Evolutionary conservation across 2,113 vertebrate species (phyloP), one percentile per base, ranked within the genome.

Genomic region (Lepus americanus): DNA sequence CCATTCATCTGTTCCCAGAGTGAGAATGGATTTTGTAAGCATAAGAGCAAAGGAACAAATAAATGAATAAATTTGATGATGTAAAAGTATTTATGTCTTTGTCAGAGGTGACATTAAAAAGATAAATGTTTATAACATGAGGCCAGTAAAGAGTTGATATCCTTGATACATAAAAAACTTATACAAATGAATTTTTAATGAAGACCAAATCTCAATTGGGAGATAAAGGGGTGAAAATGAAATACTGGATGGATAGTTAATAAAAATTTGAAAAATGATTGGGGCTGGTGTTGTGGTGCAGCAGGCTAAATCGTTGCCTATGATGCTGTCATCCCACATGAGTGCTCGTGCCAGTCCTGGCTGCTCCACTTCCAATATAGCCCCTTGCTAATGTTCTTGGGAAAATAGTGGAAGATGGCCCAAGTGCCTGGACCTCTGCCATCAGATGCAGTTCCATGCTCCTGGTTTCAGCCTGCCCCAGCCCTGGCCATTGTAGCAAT

Each of bases 201-300:
- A 78, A 53, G 20, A 66, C 23, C 10, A 73, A 89, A 81, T 66
- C 20, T 27, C 23, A 80, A 36, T 49, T 67, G 36, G 39, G 89
- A 92, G 79, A 59, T 27, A 61, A 74, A 76, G 70, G 83, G 7
- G 7, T 95, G 20, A 85, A 74, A 55, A 91, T 91, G 17, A 67
- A 91, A 55, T 79, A 79, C 4, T 72, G 14, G 44, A 39, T 90
- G 23, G 9, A 29, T 66, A 66, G 9, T 72, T 55, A 78, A 25
- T 85, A 73, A 67, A 39, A 67, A 39, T 25, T 84, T 67, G 19
- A 87, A 86, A 93, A 89, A 25, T 59, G 19, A 17, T 16, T 59
- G 13, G 55, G 55, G 55, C 55, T 59, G 17, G 55, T 59, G 55
- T 59, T 59, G 55, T 17, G 55, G 55, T 59, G 19, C 55, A 59